These are phyloP conservation scores for Carapus acus DNA, from an alignment of 2,797 vertebrate species.

Conservation along the genomic window DNA sequence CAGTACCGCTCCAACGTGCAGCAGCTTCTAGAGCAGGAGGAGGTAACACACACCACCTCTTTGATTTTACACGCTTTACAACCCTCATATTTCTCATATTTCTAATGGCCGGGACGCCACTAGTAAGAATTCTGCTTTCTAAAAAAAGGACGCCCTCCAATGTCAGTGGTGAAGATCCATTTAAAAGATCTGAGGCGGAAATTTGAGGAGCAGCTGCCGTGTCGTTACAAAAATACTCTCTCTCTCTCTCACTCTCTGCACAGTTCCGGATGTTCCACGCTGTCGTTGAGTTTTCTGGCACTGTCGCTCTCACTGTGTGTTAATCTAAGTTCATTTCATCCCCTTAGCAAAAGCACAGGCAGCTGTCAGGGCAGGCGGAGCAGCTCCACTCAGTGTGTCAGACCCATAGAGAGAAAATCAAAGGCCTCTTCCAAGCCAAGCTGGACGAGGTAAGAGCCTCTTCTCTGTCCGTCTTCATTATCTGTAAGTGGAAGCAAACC, in stretches of 20 bases:
- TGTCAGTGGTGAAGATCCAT: no score
- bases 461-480: background rate
- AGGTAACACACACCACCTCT: constrained; percentile 68
- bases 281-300: no score
- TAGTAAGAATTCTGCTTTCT: no score
- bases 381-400: constrained; percentile 89
- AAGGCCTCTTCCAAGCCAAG: constrained; percentile 91
- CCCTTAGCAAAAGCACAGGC: constrained; percentile 84
- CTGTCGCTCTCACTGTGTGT: background rate
- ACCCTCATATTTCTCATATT: no score
- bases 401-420: constrained; percentile 91
- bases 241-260: no score
- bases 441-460: constrained; percentile 84
- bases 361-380: constrained; percentile 85
- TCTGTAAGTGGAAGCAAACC: background rate
- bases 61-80: no score
- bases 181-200: no score
- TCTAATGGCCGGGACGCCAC: no score
- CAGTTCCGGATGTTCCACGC: no score
- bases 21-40: constrained; percentile 92
- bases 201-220: no score
- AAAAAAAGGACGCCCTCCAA: no score
- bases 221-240: no score
- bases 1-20: constrained; percentile 92
- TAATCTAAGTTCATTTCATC: background rate